phyloP scores from a whole-genome alignment of 2,797 vertebrate genomes.

The Sylvia borin region DNA sequence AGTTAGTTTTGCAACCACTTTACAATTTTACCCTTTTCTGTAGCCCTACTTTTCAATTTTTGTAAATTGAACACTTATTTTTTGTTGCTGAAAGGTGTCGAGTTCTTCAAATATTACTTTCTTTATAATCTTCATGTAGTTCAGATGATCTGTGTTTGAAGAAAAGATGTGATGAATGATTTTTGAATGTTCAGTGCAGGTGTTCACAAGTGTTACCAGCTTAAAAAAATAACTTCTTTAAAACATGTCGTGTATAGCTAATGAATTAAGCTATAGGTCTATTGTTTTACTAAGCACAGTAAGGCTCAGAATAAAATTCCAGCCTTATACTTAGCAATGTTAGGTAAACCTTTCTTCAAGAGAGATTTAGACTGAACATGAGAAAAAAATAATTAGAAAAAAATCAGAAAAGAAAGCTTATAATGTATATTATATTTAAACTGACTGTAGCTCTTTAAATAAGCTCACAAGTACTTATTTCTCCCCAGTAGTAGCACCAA shows the following conservation, averaged over 20 bases:
- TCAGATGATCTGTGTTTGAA: neutral
- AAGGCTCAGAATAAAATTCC: neutral
- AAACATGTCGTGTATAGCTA: neutral
- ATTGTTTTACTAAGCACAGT: neutral
- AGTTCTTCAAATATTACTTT: slow-evolving; percentile 32
- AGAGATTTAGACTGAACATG: neutral
- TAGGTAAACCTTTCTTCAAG: neutral
- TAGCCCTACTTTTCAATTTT: slow-evolving; percentile 33
- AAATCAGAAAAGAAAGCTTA: neutral
- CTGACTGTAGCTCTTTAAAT: neutral
- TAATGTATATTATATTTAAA: neutral
- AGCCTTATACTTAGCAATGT: neutral
- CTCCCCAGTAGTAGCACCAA: neutral
- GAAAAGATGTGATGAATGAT: neutral
- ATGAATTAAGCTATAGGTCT: neutral
- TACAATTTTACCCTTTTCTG: neutral
- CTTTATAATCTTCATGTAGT: slow-evolving; percentile 1
- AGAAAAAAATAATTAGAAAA: neutral
- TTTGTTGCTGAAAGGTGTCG: slow-evolving; percentile 52
- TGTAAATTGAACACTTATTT: slow-evolving; percentile 50
- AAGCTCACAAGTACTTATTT: neutral
- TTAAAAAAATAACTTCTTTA: neutral
- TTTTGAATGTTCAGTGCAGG: neutral
- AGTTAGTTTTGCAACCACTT: slow-evolving; percentile 24
- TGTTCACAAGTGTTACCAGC: neutral